Evolutionary conservation across 1,140 invertebrate species (phyloP).

Genomic region (Fopius arisanus): DNA sequence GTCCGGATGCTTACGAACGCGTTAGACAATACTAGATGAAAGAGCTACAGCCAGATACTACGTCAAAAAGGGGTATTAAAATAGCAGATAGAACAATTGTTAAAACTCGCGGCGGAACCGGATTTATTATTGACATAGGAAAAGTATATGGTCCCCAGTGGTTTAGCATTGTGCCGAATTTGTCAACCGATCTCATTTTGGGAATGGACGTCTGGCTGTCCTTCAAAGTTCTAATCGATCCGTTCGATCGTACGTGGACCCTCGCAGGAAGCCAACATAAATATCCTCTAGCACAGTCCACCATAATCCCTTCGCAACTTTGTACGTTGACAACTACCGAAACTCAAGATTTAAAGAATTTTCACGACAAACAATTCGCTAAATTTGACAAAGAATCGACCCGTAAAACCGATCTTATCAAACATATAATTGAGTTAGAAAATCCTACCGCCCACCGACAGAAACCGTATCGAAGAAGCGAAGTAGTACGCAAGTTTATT

Average conservation of each 20-base stretch:
- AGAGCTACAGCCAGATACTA: constrained; percentile 4
- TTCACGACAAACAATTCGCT: not conserved
- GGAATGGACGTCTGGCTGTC: constrained; percentile 19
- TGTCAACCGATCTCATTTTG: constrained; percentile 19
- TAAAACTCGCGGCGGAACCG: constrained; percentile 4
- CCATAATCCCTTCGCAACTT: constrained; percentile 4
- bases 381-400: constrained; percentile 23
- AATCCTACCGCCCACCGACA: constrained; percentile 22
- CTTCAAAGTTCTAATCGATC: constrained; percentile 18
- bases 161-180: constrained; percentile 12
- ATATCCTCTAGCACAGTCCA: constrained; percentile 5
- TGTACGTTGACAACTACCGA: not conserved
- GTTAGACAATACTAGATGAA: not conserved
- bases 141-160: not conserved
- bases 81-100: constrained; percentile 4
- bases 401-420: constrained; percentile 19
- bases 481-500: constrained; percentile 31
- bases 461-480: constrained; percentile 30
- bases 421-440: constrained; percentile 29
- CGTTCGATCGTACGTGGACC: constrained; percentile 7
- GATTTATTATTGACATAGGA: constrained; percentile 19
- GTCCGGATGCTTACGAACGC: not conserved
- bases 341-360: not conserved
- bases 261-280: not conserved
- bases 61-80: not conserved